Conservation (phyloP, 2,888 invertebrate genomes). For the Gymnoscelis rufifasciata region DNA sequence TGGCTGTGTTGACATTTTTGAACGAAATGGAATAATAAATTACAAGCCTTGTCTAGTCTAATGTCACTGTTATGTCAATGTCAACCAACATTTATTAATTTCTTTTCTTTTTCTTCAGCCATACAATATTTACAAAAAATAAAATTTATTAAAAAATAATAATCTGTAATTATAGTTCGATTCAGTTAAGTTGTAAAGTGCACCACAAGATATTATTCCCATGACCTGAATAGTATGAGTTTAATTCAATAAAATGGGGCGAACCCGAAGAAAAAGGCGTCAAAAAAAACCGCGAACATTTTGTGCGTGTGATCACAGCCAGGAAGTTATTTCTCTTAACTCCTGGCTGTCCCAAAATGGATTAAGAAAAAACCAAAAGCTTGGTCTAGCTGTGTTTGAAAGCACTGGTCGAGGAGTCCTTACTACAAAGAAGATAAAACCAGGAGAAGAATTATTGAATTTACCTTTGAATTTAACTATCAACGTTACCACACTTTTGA, state of each 20-base stretch:
- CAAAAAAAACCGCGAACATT: slow-evolving; percentile 50
- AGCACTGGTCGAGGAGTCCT: slow-evolving; percentile 87
- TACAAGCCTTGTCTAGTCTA: no score
- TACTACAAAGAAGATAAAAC: slow-evolving; percentile 74
- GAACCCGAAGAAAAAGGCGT: slow-evolving; percentile 66
- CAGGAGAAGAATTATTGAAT: slow-evolving; percentile 80
- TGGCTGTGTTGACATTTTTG: no score
- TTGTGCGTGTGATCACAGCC: slow-evolving; percentile 50
- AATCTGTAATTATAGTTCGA: no score
- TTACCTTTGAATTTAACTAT: slow-evolving; percentile 81
- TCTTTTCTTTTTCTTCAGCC: no score
- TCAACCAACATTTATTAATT: no score
- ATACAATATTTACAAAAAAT: no score
- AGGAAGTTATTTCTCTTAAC: slow-evolving; percentile 67
- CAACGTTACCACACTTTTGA: slow-evolving; percentile 77
- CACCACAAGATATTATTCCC: no score
- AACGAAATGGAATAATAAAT: no score
- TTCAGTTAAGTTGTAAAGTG: no score
- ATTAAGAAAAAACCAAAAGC: slow-evolving; percentile 77
- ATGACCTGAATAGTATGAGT: not conserved
- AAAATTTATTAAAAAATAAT: no score
- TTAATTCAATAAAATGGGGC: slow-evolving; percentile 59
- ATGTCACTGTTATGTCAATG: no score
- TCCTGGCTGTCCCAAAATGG: slow-evolving; percentile 75
- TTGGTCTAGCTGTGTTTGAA: slow-evolving; percentile 79